phyloP scores from a whole-genome alignment of 2,888 invertebrate genomes.

The Argyresthia goedartella region DNA sequence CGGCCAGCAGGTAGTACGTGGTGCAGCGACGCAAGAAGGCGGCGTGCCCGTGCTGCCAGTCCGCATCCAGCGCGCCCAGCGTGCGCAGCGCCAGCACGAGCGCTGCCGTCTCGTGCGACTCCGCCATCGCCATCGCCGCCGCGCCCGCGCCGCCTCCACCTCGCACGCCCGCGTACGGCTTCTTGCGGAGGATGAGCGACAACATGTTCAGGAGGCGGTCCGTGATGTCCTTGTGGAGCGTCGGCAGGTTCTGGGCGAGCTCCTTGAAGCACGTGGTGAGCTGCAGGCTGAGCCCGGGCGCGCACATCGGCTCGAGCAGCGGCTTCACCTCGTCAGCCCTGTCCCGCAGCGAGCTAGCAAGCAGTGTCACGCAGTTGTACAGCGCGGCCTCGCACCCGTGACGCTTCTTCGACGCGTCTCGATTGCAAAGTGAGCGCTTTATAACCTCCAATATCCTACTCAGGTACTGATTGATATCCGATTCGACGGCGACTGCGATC shows the following conservation, averaged over 20 bases:
- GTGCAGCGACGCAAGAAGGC: conserved; percentile 95
- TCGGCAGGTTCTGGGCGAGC: conserved; percentile 89
- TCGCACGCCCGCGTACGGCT: conserved; percentile 75
- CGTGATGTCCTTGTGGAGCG: conserved; percentile 90
- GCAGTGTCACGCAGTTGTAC: conserved; percentile 93
- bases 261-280: conserved; percentile 93
- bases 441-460: conserved; percentile 88
- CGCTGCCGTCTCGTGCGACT: conserved; percentile 82
- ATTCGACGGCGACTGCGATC: conserved; percentile 89
- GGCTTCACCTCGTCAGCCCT: conserved; percentile 85
- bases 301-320: conserved; percentile 91
- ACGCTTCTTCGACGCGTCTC: conserved; percentile 84
- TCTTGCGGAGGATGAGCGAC: conserved; percentile 90
- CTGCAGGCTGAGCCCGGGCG: conserved; percentile 90
- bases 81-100: conserved; percentile 93
- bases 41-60: conserved; percentile 87
- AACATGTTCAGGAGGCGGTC: conserved; percentile 92
- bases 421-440: conserved; percentile 79
- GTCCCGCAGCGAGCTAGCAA: conserved; percentile 89
- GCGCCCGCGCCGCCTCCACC: conserved; percentile 70
- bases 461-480: conserved; percentile 83
- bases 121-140: conserved; percentile 56
- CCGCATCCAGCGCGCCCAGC: conserved; percentile 91
- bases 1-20: conserved; percentile 90
- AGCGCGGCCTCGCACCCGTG: conserved; percentile 85